Base-by-base conservation (phyloP, 2,113 vertebrate genomes). In the Mustelus asterias region DNA sequence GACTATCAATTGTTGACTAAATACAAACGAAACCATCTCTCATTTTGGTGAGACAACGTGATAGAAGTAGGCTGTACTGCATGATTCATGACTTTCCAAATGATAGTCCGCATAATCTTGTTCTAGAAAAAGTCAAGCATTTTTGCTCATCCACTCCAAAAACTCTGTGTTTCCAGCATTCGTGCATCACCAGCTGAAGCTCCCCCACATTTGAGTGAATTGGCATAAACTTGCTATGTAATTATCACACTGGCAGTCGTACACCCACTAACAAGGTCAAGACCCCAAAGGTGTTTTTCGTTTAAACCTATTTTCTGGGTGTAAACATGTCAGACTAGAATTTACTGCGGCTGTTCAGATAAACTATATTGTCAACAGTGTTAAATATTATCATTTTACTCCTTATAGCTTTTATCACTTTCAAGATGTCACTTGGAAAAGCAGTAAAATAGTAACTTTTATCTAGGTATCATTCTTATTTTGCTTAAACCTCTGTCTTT, bases 191-290 rank as follows among this genome's bases (percentile, higher is more conserved):
- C 20, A 44, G 80, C 20, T 85, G 83, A 86, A 86, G 37, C 37
- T 48, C 37, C 44, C 83, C 78, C n/a, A 80, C 78, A 80, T 78
- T 24, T 8, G 76, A 78, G 11, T 78, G 76, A 78, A n/a, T 78
- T 78, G 76, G 76, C 76, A 78, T 41, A 37, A 80, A 80, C 78
- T 37, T 80, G 78, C 78, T 80, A 4, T 37, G n/a, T 80, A 80
- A 80, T 80, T 80, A 80, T 80, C n/a, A 18, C 78, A 80, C 78
- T 80, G n/a, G 13, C 13, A 37, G 78, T 29, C 13, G 37, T 37
- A 80, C n/a, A 80, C 78, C 78, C 78, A 80, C 78, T 37, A 41
- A 80, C 78, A 80, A 80, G 78, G 78, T 80, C 78, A 80, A 80
- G n/a, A 80, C 78, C 76, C n/a, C 78, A 80, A 33, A 80, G 78